Percentiles rank a stretch among this genome's conserved stretches.
phyloP scores from a whole-genome alignment of 2,797 vertebrate genomes.

The Anableps anableps region DNA sequence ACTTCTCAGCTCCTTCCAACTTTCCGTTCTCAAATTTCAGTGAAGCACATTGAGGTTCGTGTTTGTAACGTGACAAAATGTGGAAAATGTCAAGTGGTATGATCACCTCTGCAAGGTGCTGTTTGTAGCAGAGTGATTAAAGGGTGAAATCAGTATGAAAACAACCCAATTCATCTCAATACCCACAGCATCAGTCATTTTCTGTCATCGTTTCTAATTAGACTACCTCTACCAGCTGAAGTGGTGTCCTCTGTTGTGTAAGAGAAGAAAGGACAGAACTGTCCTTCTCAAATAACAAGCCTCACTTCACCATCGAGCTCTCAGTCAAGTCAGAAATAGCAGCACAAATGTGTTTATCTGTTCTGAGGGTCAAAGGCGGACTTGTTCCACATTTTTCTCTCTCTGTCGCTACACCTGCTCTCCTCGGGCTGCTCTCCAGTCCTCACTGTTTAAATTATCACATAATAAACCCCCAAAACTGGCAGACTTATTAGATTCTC shows the following conservation, averaged over 20 bases:
- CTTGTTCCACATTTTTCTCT: slow-evolving; percentile 28
- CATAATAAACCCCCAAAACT: neutral
- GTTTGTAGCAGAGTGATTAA: too few relatives aligned
- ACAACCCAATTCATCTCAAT: too few relatives aligned
- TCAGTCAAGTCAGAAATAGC: slow-evolving; percentile 40
- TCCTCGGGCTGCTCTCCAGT: slow-evolving; percentile 22
- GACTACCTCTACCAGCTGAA: neutral
- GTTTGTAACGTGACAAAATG: too few relatives aligned
- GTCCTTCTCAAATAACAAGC: slow-evolving; percentile 50
- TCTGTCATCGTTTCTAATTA: too few relatives aligned
- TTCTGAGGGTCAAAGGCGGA: slow-evolving; percentile 30
- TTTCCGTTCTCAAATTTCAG: too few relatives aligned
- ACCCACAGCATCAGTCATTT: too few relatives aligned
- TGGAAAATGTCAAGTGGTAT: too few relatives aligned
- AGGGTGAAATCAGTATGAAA: too few relatives aligned
- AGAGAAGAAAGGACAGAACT: neutral
- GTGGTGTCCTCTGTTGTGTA: neutral
- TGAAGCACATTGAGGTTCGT: too few relatives aligned
- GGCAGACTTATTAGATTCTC: slow-evolving; percentile 15
- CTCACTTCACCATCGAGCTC: slow-evolving; percentile 13
- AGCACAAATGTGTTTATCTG: slow-evolving; percentile 50
- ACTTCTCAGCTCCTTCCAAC: too few relatives aligned
- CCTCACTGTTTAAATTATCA: slow-evolving; percentile 17
- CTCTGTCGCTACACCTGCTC: slow-evolving; percentile 53
- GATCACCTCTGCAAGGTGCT: too few relatives aligned